A percentile compares a stretch with the other conserved stretches of the same genome.
Evolutionary conservation across 2,113 vertebrate species (phyloP).

Genomic region (Callorhinus ursinus): DNA sequence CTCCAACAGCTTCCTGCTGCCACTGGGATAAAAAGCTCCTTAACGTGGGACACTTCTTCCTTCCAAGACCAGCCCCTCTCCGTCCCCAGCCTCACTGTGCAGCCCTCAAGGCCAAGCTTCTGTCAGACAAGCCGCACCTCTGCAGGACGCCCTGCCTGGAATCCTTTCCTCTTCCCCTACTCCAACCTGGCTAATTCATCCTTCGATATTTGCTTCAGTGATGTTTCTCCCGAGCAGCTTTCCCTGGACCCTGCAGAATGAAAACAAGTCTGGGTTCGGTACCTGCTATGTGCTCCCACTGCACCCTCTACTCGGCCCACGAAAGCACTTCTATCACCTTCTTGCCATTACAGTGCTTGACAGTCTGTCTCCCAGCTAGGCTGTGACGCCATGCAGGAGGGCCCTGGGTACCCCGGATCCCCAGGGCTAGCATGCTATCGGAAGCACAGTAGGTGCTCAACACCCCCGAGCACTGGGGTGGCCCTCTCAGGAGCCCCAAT

Average conservation of each 20-base stretch:
- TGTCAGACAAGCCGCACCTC: neutral
- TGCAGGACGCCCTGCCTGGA: neutral
- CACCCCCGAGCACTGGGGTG: neutral
- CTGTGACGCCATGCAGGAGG: too few relatives aligned
- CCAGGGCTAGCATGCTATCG: neutral
- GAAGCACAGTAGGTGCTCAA: neutral
- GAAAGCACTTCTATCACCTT: neutral
- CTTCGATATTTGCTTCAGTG: neutral
- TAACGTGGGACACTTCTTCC: fast-evolving
- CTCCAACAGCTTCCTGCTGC: neutral
- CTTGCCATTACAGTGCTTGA: neutral
- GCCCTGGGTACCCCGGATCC: neutral
- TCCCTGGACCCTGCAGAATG: neutral
- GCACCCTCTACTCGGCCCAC: neutral
- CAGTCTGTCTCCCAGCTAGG: neutral
- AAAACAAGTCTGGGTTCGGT: neutral
- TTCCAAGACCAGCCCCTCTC: neutral
- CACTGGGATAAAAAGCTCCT: neutral
- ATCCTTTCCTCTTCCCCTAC: neutral
- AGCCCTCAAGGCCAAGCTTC: neutral
- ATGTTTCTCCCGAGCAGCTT: neutral
- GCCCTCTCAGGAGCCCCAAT: neutral
- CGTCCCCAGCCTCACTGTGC: neutral
- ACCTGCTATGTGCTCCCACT: neutral
- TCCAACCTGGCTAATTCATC: neutral